Evolutionary conservation across 2,797 vertebrate genomes (phyloP).

Genomic region (Microcaecilia unicolor): DNA sequence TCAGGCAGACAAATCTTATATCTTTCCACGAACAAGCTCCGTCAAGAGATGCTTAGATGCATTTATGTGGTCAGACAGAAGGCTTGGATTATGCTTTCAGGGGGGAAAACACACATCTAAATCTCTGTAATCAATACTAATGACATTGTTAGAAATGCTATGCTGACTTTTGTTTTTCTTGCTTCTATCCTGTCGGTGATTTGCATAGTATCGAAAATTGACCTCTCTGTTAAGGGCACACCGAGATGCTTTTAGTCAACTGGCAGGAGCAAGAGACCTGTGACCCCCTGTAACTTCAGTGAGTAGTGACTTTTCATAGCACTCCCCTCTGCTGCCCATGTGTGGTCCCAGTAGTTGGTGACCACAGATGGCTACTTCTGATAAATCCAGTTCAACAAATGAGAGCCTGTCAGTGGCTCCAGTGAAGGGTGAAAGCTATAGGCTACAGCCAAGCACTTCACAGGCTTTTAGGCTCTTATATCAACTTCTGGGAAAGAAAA

Average conservation of each 20-base stretch:
- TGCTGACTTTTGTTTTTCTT: not conserved
- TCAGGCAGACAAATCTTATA: too few relatives aligned
- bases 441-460: conserved; percentile 10
- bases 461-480: conserved; percentile 24
- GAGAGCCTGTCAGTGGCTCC: conserved; percentile 33
- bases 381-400: conserved; percentile 43
- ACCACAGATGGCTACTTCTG: conserved; percentile 58
- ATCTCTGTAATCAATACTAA: too few relatives aligned
- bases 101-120: too few relatives aligned
- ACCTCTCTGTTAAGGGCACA: conserved; percentile 30
- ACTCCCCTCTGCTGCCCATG: conserved; percentile 42
- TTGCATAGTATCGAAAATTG: conserved; percentile 35
- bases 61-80: too few relatives aligned
- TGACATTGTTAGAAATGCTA: too few relatives aligned
- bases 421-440: conserved; percentile 31
- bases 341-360: conserved; percentile 52
- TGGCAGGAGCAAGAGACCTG: conserved; percentile 48
- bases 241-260: conserved; percentile 48
- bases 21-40: too few relatives aligned
- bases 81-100: too few relatives aligned
- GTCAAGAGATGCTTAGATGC: too few relatives aligned
- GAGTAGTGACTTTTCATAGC: conserved; percentile 15
- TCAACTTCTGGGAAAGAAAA: conserved; percentile 23
- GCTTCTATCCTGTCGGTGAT: conserved; percentile 27
- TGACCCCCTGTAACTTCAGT: conserved; percentile 43